These are phyloP conservation scores for Taphrorychus bicolor DNA, from an alignment of 2,888 invertebrate species.

Conservation along the genomic window DNA sequence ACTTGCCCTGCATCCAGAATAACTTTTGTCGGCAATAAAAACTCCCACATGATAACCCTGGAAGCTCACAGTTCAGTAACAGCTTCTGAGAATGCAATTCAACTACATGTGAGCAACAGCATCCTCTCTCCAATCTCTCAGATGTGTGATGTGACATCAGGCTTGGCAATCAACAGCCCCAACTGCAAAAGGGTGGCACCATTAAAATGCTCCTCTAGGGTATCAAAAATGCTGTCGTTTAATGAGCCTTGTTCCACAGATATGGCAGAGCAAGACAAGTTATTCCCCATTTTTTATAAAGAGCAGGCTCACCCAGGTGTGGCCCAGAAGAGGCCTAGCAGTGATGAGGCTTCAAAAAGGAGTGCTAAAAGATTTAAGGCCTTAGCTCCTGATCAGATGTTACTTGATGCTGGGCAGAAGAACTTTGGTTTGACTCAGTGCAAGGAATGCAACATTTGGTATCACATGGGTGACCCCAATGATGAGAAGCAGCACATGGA, in stretches of 20 bases:
- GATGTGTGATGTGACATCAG: slow-evolving; percentile 63
- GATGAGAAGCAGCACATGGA: slow-evolving; percentile 80
- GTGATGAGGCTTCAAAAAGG: neutral
- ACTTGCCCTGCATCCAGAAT: neutral
- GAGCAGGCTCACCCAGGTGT: slow-evolving; percentile 9
- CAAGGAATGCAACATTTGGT: slow-evolving; percentile 74
- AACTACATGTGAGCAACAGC: slow-evolving; percentile 44
- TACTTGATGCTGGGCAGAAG: slow-evolving; percentile 87
- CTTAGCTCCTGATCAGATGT: slow-evolving; percentile 66
- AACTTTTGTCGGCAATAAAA: neutral
- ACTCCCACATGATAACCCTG: slow-evolving; percentile 13
- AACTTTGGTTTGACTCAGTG: slow-evolving; percentile 79
- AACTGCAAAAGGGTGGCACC: slow-evolving; percentile 44
- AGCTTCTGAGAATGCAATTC: slow-evolving; percentile 50
- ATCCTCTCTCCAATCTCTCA: slow-evolving; percentile 63
- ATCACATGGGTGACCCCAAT: slow-evolving; percentile 76
- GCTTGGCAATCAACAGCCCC: slow-evolving; percentile 61
- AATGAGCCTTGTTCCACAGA: slow-evolving; percentile 37
- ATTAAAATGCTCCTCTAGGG: slow-evolving; percentile 29
- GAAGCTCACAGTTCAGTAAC: slow-evolving; percentile 46
- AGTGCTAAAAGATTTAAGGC: neutral
- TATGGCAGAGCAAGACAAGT: slow-evolving; percentile 46
- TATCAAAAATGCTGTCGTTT: slow-evolving; percentile 31
- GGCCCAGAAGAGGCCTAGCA: neutral
- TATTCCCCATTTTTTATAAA: slow-evolving; percentile 61